These are phyloP conservation scores for Gymnodraco acuticeps DNA, from an alignment of 2,797 vertebrate genomes.

Conservation along the genomic window DNA sequence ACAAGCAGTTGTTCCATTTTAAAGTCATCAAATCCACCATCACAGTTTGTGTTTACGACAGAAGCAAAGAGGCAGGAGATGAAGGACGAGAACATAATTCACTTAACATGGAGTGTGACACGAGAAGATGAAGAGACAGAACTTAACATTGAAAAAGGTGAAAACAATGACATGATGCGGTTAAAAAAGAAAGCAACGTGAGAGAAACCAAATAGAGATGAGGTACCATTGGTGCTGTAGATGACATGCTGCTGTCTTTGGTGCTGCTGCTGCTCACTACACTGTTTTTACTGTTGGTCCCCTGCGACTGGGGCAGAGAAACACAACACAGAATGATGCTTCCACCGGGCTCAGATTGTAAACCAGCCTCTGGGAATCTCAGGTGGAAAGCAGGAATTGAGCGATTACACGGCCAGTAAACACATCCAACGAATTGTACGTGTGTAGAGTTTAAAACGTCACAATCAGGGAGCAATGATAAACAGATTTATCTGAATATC, in stretches of 20 bases:
- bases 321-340: constrained; percentile 79
- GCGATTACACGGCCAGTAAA: constrained; percentile 6
- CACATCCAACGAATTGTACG: neutral
- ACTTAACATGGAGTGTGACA: constrained; percentile 63
- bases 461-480: neutral
- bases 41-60: constrained; percentile 69
- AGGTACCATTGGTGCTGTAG: constrained; percentile 99
- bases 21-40: constrained; percentile 70
- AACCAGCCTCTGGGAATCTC: constrained; percentile 18
- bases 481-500: constrained; percentile 9
- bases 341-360: constrained; percentile 18
- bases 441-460: neutral
- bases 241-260: constrained; percentile 98
- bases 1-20: constrained; percentile 54
- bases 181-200: constrained; percentile 66
- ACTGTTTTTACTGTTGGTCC: constrained; percentile 99
- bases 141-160: constrained; percentile 62
- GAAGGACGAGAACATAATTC: constrained; percentile 52
- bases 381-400: constrained; percentile 13
- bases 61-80: constrained; percentile 71
- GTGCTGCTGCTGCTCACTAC: constrained; percentile 96
- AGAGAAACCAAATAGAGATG: constrained; percentile 85
- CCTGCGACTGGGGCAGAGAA: constrained; percentile 93
- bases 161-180: constrained; percentile 64
- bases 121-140: constrained; percentile 53